Evolutionary conservation across 2,888 invertebrate genomes (phyloP).

Genomic region (Myathropa florea): DNA sequence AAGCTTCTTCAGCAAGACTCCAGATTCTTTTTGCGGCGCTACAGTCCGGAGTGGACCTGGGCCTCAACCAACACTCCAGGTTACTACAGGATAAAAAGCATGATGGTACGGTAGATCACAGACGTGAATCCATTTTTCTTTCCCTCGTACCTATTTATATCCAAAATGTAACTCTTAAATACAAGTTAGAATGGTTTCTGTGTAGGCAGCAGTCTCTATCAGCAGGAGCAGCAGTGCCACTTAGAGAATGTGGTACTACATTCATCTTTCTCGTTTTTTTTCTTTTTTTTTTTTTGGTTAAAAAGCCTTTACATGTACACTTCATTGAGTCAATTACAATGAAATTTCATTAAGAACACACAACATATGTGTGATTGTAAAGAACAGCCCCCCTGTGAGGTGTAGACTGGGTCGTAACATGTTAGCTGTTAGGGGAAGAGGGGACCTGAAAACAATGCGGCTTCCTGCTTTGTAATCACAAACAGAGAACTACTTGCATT

Average conservation of each 20-base stretch:
- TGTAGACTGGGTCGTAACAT: not conserved
- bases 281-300: not conserved
- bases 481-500: conserved; percentile 40
- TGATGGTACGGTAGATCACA: not conserved
- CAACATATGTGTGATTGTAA: conserved; percentile 40
- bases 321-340: conserved; percentile 34
- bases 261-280: not conserved
- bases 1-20: too few species aligned
- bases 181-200: not conserved
- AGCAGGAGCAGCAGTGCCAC: not conserved
- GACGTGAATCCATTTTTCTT: not conserved
- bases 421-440: not conserved
- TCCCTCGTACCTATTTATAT: not conserved
- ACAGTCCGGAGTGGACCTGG: too few species aligned
- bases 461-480: conserved; percentile 46
- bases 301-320: conserved; percentile 49
- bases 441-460: conserved; percentile 23
- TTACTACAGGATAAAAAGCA: too few species aligned
- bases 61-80: too few species aligned
- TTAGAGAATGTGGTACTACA: not conserved
- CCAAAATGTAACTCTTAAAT: not conserved
- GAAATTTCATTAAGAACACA: conserved; percentile 49
- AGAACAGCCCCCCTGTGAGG: conserved; percentile 23
- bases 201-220: not conserved
- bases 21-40: too few species aligned